Base-by-base conservation (phyloP, 2,113 vertebrate species). In the Brevimyrus niger region DNA sequence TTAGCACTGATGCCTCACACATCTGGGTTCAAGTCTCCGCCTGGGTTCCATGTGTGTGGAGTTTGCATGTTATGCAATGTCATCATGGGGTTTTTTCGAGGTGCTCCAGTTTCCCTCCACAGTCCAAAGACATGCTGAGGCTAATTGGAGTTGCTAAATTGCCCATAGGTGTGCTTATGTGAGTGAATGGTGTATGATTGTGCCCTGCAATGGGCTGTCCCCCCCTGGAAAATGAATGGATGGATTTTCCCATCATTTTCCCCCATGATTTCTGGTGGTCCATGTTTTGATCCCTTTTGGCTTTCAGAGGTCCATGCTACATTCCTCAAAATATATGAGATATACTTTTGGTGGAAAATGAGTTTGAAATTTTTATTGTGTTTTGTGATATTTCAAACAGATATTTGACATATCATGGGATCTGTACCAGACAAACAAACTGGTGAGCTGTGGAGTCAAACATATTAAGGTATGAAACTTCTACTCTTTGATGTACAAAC, bases 321-420 rank as follows among this genome's bases (percentile, higher is more conserved):
- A 80, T 80, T 80, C 35, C 0, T 42, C 35, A 42, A 7, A 80
- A 42, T 19, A 38, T 21, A 27, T 10, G n/a, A 69, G 27, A 69
- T 69, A 13, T 31, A 69, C 31, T 31, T 65, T 13, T 31, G 10
- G 27, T 10, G n/a, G 8, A 69, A 27, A 80, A 80, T 80, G 15
- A 76, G 42, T 17, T 73, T 73, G 44, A 48, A 13, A 48, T 73
- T 48, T 69, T 69, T 50, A 50, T n/a, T 82, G 44, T 47, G n/a
- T 89, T 88, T 90, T 0, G 86, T 53, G 73, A 89, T 91, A 58
- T 94, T 89, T 61, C 91, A 73, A 91, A 90, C 94, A 97, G 97
- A 97, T 97, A 96, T 97, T 97, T 95, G 97, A 97, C 94, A 96
- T 97, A 94, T 97, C 97, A 92, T 97, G 97, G 97, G 97, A 97